phyloP scores from a whole-genome alignment of 2,888 invertebrate genomes.

The Agrochola lychnidis region DNA sequence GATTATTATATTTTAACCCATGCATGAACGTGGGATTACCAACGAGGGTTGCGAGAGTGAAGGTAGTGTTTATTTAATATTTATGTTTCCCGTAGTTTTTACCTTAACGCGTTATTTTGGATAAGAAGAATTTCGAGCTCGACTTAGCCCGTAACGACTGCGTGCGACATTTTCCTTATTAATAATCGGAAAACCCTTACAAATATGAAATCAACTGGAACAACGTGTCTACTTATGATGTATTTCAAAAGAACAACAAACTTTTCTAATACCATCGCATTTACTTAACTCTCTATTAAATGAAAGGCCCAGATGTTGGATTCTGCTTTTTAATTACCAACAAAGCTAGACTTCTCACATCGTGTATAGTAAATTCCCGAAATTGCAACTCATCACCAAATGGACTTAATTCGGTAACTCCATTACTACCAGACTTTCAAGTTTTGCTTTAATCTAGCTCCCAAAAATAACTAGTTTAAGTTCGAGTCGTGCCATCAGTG shows the following conservation, averaged over 20 bases:
- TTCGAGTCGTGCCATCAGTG: conserved; percentile 60
- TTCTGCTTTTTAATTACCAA: conserved; percentile 3
- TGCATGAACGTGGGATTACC: conserved; percentile 58
- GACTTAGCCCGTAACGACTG: conserved; percentile 28
- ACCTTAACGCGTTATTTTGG: conserved; percentile 16
- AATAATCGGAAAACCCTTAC: conserved; percentile 24
- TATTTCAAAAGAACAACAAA: conserved; percentile 8
- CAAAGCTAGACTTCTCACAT: background rate
- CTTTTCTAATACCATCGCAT: background rate
- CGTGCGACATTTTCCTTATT: conserved; percentile 44
- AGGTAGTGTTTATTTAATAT: conserved; percentile 46
- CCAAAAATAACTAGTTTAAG: conserved; percentile 53
- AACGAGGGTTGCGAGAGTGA: conserved; percentile 18
- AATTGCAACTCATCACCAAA: conserved; percentile 38
- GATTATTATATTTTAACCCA: conserved; percentile 61
- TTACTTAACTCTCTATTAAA: background rate
- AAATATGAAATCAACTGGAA: conserved; percentile 30
- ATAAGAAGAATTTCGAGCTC: conserved; percentile 15
- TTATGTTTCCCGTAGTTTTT: conserved; percentile 45
- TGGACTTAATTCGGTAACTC: conserved; percentile 41
- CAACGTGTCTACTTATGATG: background rate
- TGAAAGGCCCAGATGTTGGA: background rate
- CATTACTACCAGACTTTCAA: conserved; percentile 38
- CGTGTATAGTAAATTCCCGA: background rate
- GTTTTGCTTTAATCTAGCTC: conserved; percentile 46